These are phyloP conservation scores for Macaria liturata DNA, from an alignment of 2,888 invertebrate genomes.

Conservation along the genomic window DNA sequence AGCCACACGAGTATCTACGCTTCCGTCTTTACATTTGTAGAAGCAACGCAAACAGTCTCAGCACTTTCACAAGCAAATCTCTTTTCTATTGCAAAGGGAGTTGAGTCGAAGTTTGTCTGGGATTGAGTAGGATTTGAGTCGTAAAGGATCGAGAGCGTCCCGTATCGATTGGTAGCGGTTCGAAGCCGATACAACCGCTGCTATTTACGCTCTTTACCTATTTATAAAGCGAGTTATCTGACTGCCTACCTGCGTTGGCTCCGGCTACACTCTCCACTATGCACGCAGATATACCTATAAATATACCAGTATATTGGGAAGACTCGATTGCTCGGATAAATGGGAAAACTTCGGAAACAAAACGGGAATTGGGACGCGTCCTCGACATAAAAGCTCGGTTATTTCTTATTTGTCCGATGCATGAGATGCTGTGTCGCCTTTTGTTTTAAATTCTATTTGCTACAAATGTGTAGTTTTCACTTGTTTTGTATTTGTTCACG, in stretches of 20 bases:
- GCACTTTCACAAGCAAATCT: slow-evolving; percentile 28
- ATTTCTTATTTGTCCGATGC: slow-evolving; percentile 30
- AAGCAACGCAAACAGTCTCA: slow-evolving; percentile 48
- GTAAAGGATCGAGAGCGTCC: slow-evolving; percentile 41
- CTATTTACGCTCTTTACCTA: slow-evolving; percentile 82
- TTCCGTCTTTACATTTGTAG: slow-evolving; percentile 50
- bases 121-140: slow-evolving; percentile 42
- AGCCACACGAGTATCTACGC: slow-evolving; percentile 50
- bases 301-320: slow-evolving; percentile 35
- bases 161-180: slow-evolving; percentile 78
- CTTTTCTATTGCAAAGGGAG: slow-evolving; percentile 18
- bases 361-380: slow-evolving; percentile 28
- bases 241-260: slow-evolving; percentile 68
- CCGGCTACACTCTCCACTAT: slow-evolving; percentile 46
- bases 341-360: slow-evolving; percentile 29
- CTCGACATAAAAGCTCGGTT: slow-evolving; percentile 24
- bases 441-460: slow-evolving; percentile 23
- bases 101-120: slow-evolving; percentile 42
- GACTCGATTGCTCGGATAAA: slow-evolving; percentile 26
- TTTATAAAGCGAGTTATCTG: slow-evolving; percentile 75
- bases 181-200: slow-evolving; percentile 75
- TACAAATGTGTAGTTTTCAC: slow-evolving; percentile 28
- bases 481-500: slow-evolving; percentile 29
- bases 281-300: slow-evolving; percentile 31
- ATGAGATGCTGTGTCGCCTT: slow-evolving; percentile 18